Evolutionary conservation across 2,113 vertebrate genomes (phyloP).

Genomic region (Oreochromis spilurus): DNA sequence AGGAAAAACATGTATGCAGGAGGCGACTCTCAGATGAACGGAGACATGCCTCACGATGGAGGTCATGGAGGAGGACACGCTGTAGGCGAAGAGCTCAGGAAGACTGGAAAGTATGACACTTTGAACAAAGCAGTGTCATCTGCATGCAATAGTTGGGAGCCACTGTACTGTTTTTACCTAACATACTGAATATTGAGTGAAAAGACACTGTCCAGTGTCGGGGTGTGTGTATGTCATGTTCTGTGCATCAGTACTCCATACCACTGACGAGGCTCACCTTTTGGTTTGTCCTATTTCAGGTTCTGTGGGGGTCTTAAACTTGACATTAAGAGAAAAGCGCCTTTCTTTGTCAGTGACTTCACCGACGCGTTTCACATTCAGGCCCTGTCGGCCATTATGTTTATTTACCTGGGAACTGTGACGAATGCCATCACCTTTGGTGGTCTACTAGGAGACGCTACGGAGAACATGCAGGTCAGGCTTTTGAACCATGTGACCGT

Average conservation of each 20-base stretch:
- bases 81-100: constrained; percentile 83
- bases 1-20: constrained; percentile 96
- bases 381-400: constrained; percentile 90
- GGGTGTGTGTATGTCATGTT: neutral
- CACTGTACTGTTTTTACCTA: neutral
- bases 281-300: constrained; percentile 55
- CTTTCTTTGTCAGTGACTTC: constrained; percentile 92
- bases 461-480: constrained; percentile 97
- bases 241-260: neutral
- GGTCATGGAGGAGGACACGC: constrained; percentile 85
- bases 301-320: constrained; percentile 95
- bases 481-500: neutral
- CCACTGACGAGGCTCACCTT: neutral
- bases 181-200: neutral
- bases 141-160: neutral
- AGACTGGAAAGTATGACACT: constrained; percentile 82
- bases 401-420: constrained; percentile 97
- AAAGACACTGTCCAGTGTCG: fast-evolving
- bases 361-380: constrained; percentile 93
- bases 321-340: constrained; percentile 93
- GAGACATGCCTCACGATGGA: constrained; percentile 83
- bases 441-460: constrained; percentile 93
- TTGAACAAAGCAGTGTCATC: neutral
- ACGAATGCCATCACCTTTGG: constrained; percentile 99
- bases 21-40: constrained; percentile 93